Evolutionary conservation across 35 echinoderm and acorn worm genomes (phyloP).

Genomic region (Hemicentrotus pulcherrimus): DNA sequence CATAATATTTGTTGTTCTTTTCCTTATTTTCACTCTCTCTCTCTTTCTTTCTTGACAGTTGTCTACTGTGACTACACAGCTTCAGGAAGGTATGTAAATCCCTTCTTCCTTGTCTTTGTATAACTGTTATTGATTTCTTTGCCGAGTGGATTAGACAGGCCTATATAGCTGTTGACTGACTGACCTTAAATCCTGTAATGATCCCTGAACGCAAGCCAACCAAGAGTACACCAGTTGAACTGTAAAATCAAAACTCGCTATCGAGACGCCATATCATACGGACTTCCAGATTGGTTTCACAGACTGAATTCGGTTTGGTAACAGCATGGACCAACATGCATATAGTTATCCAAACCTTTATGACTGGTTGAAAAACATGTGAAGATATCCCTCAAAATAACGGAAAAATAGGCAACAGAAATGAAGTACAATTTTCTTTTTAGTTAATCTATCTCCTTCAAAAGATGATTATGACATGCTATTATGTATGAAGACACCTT

Average conservation of each 20-base stretch:
- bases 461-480: too few relatives aligned
- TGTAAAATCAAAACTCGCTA: background rate
- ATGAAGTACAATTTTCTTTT: too few relatives aligned
- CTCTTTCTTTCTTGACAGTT: constrained; percentile 63
- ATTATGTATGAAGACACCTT: too few relatives aligned
- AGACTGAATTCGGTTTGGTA: too few relatives aligned
- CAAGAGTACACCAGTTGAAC: background rate
- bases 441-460: too few relatives aligned
- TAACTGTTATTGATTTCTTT: background rate
- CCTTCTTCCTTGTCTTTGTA: background rate
- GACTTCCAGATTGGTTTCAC: too few relatives aligned
- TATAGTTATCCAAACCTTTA: too few relatives aligned
- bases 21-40: constrained; percentile 25
- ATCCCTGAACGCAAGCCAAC: background rate
- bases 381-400: too few relatives aligned
- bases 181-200: background rate
- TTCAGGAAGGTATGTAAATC: constrained; percentile 78
- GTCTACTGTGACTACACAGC: constrained; percentile 92
- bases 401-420: too few relatives aligned
- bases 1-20: background rate
- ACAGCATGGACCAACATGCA: too few relatives aligned
- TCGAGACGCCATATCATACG: too few relatives aligned
- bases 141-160: background rate
- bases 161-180: background rate
- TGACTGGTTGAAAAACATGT: too few relatives aligned